Base-by-base conservation (phyloP, 2,113 vertebrate species). In the Upupa epops region DNA sequence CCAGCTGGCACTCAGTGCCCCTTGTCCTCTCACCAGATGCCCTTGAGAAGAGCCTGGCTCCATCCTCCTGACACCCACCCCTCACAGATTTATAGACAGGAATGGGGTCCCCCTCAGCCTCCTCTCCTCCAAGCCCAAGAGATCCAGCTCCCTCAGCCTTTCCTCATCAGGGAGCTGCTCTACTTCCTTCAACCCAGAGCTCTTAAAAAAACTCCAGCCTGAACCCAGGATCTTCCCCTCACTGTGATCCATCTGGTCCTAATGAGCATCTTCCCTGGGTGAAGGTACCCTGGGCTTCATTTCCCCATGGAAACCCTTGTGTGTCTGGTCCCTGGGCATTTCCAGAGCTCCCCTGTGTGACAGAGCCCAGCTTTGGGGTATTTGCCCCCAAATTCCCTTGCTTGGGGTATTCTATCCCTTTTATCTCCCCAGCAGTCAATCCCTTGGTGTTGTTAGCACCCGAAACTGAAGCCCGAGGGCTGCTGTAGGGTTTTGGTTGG, bases 281-380 rank as follows among this genome's bases (percentile, higher is more conserved):
- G 1, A 29, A 31, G n/a, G 22, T 9, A 24, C 21, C 63, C 52
- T 0, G 0, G 29, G 12, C 8, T 79, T 52, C 6, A 1, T 76
- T 86, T 63, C 48, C 17, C 40, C 0, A 0, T 4, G 31, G 29
- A 59, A 77, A 63, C 24, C 12, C 16, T 61, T 32, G 2, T 1
- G 13, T 1, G 15, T 3, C 59, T n/a, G 20, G 8, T 77, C 12
- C 46, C 1, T 14, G 48, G 17, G 32, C 1, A 0, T n/a, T 45
- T 24, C 64, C 1, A 0, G 42, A 72, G 3, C 22, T 29, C 18
- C 16, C 9, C 17, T 16, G 3, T 2, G 7, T 24, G 65, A 22
- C 26, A 26, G 55, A 77, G 34, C 26, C 59, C n/a, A 3, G 2
- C 13, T 32, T 40, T 34, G 65, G 77, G 60, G 16, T 14, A 29